Evolutionary conservation across 1,140 invertebrate genomes (phyloP).

Genomic region (Pseudomyrmex pallidus): DNA sequence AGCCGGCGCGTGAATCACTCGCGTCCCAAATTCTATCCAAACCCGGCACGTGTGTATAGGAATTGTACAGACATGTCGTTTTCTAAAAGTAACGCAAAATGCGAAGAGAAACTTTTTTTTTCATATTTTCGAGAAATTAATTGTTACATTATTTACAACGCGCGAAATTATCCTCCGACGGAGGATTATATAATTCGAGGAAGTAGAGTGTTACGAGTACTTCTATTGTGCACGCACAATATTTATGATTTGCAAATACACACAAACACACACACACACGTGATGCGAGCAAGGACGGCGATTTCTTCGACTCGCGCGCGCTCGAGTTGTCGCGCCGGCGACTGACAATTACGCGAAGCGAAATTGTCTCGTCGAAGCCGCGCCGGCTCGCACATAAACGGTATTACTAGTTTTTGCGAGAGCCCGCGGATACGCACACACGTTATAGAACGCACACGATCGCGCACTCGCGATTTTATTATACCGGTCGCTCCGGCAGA

Average conservation of each 20-base stretch:
- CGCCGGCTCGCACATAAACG: slow-evolving; percentile 10
- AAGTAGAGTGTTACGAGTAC: neutral
- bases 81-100: neutral
- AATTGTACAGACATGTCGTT: neutral
- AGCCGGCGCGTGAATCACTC: slow-evolving; percentile 71
- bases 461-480: slow-evolving; percentile 62
- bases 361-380: slow-evolving; percentile 30
- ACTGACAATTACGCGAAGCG: slow-evolving; percentile 5
- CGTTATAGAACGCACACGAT: neutral
- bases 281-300: neutral
- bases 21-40: slow-evolving; percentile 13
- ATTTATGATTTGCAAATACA: neutral
- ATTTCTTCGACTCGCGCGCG: neutral
- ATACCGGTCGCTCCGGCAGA: slow-evolving; percentile 59
- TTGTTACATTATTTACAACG: neutral
- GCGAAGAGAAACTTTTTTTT: no score
- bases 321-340: neutral
- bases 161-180: neutral
- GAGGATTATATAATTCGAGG: neutral
- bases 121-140: neutral
- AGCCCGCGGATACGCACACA: neutral
- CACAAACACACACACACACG: neutral
- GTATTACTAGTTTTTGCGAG: slow-evolving; percentile 40
- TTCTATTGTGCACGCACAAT: neutral
- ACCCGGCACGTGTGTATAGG: no score